Conservation (phyloP, 2,113 vertebrate species). For the Mormyrus lacerda region DNA sequence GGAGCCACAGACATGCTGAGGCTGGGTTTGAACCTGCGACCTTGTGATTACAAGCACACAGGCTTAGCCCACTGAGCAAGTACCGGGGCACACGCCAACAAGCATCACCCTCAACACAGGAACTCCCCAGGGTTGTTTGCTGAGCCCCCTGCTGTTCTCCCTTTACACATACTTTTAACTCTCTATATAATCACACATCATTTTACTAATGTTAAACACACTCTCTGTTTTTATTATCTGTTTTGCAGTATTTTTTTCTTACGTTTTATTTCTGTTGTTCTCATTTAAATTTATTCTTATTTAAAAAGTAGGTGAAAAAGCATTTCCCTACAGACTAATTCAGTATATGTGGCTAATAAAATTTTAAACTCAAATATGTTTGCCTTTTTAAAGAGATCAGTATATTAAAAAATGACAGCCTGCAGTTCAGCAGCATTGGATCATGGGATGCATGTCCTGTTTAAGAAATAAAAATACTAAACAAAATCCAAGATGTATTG, state of each 20-base stretch:
- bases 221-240: background rate
- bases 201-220: background rate
- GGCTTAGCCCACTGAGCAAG: no score
- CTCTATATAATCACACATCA: background rate
- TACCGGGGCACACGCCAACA: background rate
- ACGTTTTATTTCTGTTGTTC: background rate
- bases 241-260: background rate
- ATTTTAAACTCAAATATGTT: background rate
- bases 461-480: background rate
- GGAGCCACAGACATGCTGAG: no score
- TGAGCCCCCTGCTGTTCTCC: background rate
- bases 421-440: background rate
- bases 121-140: background rate
- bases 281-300: background rate
- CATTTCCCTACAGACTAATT: background rate
- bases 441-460: background rate
- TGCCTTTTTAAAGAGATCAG: background rate
- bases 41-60: no score
- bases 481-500: background rate
- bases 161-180: background rate
- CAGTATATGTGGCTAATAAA: background rate
- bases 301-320: background rate
- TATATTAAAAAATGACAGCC: background rate
- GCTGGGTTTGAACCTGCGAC: no score
- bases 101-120: background rate